phyloP scores from a whole-genome alignment of 2,797 vertebrate genomes.

The Hippocampus kuda region DNA sequence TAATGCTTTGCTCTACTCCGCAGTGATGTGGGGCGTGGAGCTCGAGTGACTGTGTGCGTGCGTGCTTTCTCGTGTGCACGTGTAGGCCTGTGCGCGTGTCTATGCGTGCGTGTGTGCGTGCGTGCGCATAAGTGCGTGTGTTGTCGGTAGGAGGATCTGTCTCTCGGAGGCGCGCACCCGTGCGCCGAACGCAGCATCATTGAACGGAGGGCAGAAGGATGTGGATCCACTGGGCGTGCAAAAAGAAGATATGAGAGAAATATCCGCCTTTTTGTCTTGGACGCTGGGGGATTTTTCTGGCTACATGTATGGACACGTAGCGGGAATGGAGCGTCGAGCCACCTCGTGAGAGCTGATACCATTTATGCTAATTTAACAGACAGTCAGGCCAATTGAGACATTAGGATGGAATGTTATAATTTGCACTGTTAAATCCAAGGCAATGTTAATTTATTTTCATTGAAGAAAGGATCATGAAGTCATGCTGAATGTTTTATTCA shows the following conservation, averaged over 20 bases:
- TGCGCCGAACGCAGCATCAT: slow-evolving; percentile 46
- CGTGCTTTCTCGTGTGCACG: too few relatives aligned
- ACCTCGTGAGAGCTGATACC: slow-evolving; percentile 37
- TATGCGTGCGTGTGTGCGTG: not conserved
- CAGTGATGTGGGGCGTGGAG: slow-evolving; percentile 67
- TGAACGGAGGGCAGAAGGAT: slow-evolving; percentile 36
- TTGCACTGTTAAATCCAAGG: not conserved
- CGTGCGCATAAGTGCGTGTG: not conserved
- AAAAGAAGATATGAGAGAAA: slow-evolving; percentile 14
- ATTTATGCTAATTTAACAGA: slow-evolving; percentile 28
- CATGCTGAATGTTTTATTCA: slow-evolving; percentile 26
- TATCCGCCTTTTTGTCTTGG: slow-evolving; percentile 14
- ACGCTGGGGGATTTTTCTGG: slow-evolving; percentile 8
- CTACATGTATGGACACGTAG: slow-evolving; percentile 23
- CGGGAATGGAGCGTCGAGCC: slow-evolving; percentile 46
- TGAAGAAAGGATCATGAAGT: slow-evolving; percentile 20
- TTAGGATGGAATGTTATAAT: slow-evolving; percentile 11
- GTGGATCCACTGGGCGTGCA: slow-evolving; percentile 23
- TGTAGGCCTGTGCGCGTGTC: too few relatives aligned
- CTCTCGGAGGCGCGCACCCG: slow-evolving; percentile 28
- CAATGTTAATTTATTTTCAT: slow-evolving; percentile 12
- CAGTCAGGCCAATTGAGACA: slow-evolving; percentile 32
- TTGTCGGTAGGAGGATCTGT: slow-evolving; percentile 14
- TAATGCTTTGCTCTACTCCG: slow-evolving; percentile 46
- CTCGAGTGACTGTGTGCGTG: slow-evolving; percentile 29